These are phyloP conservation scores for Chrysogorgia sp. DNA, from an alignment of 92 coral and sea anemone genomes.

Conservation along the genomic window DNA sequence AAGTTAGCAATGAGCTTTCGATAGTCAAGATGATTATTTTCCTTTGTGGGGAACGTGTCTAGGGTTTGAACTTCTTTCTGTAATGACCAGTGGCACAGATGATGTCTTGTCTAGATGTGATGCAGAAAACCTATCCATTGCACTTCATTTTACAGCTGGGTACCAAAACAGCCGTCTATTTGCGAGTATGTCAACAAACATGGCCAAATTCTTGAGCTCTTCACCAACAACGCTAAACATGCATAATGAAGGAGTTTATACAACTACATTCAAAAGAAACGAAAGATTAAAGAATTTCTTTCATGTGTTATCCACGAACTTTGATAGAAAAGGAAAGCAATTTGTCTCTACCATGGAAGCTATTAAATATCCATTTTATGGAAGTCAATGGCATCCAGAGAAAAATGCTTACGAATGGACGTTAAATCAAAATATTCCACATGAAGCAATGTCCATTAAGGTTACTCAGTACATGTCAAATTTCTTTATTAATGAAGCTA, in stretches of 20 bases:
- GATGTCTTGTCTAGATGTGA: conserved; percentile 56
- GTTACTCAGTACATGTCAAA: too few relatives aligned
- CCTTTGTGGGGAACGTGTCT: conserved; percentile 97
- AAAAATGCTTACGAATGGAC: conserved; percentile 50
- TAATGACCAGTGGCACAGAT: conserved; percentile 64
- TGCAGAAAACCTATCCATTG: conserved; percentile 69
- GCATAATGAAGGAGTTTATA: conserved; percentile 62
- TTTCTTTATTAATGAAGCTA: too few relatives aligned
- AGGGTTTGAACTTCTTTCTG: conserved; percentile 80
- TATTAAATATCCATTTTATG: conserved; percentile 52
- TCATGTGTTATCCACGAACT: conserved; percentile 71
- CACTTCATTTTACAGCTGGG: conserved; percentile 78
- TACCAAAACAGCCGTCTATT: conserved; percentile 63
- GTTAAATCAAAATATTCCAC: neutral
- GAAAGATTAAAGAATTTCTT: conserved; percentile 50
- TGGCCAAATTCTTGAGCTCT: conserved; percentile 49
- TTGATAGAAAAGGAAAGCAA: conserved; percentile 64
- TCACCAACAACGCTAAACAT: conserved; percentile 65
- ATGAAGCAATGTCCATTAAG: neutral
- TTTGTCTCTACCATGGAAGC: conserved; percentile 88
- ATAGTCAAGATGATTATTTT: conserved; percentile 77
- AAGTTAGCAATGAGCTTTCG: conserved; percentile 85
- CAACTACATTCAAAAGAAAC: conserved; percentile 56
- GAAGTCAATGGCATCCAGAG: conserved; percentile 59
- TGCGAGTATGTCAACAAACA: conserved; percentile 54